phyloP scores from a whole-genome alignment of 2,888 invertebrate genomes.

The Choristoneura rosaceana region DNA sequence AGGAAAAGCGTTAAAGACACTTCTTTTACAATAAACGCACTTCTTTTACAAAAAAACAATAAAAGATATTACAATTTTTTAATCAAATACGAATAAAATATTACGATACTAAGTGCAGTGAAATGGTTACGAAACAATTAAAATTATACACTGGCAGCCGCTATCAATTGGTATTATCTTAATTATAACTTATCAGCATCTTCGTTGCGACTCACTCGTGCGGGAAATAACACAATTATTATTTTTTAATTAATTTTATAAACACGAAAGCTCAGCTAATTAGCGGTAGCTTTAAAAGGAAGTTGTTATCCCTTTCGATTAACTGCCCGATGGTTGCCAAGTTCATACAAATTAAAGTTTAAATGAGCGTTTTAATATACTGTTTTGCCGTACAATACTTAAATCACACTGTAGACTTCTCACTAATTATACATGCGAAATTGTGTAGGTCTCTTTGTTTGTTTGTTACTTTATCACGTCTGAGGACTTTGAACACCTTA shows the following conservation, averaged over 20 bases:
- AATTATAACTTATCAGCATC: constrained; percentile 40
- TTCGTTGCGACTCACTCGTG: constrained; percentile 48
- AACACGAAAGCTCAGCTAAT: constrained; percentile 55
- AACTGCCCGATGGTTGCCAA: background rate
- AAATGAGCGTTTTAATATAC: background rate
- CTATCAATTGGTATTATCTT: constrained; percentile 17
- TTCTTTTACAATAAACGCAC: too few species aligned
- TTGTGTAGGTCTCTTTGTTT: too few species aligned
- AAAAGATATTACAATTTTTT: background rate
- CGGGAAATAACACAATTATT: constrained; percentile 59
- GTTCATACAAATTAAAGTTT: background rate
- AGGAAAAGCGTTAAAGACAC: too few species aligned
- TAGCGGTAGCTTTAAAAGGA: constrained; percentile 47
- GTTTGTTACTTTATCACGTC: too few species aligned
- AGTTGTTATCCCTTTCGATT: constrained; percentile 28
- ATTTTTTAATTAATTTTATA: constrained; percentile 56
- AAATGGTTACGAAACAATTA: background rate
- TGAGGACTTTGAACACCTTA: too few species aligned
- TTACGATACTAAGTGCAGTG: background rate
- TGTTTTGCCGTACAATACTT: too few species aligned
- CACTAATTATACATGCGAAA: too few species aligned
- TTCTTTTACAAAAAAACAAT: too few species aligned
- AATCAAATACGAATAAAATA: background rate
- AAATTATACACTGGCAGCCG: background rate
- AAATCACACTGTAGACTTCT: too few species aligned